Evolutionary conservation across 2,888 invertebrate genomes (phyloP).

Genomic region (Aethes cnicana): DNA sequence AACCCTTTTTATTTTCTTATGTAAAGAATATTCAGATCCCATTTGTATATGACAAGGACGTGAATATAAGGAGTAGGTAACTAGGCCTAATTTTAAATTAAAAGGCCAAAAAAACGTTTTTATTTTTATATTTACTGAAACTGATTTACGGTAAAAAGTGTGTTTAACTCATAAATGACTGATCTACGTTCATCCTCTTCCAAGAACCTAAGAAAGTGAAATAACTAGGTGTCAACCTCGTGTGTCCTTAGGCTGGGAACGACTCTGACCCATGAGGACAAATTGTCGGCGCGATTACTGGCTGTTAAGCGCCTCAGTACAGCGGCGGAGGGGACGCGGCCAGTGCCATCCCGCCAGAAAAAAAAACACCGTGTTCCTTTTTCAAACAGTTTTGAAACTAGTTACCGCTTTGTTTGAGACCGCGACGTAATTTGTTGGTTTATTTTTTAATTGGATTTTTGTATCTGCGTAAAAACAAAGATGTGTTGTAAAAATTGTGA

Average conservation of each 20-base stretch:
- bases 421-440: background rate
- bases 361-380: conserved; percentile 31
- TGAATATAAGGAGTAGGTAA: no score
- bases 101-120: no score
- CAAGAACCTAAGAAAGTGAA: no score
- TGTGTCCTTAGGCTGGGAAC: conserved; percentile 60
- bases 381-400: conserved; percentile 35
- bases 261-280: conserved; percentile 68
- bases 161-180: no score
- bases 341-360: conserved; percentile 48
- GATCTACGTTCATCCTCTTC: no score
- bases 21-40: no score
- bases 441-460: background rate
- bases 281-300: conserved; percentile 74
- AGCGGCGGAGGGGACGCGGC: conserved; percentile 61
- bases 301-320: conserved; percentile 68
- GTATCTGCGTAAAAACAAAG: background rate
- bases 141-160: no score
- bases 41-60: no score
- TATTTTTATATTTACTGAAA: no score
- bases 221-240: no score
- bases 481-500: conserved; percentile 13
- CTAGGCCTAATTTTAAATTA: no score
- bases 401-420: conserved; percentile 34
- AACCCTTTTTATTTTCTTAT: no score